Conservation (phyloP, 1,140 invertebrate species). For the Cecropterus lyciades region DNA sequence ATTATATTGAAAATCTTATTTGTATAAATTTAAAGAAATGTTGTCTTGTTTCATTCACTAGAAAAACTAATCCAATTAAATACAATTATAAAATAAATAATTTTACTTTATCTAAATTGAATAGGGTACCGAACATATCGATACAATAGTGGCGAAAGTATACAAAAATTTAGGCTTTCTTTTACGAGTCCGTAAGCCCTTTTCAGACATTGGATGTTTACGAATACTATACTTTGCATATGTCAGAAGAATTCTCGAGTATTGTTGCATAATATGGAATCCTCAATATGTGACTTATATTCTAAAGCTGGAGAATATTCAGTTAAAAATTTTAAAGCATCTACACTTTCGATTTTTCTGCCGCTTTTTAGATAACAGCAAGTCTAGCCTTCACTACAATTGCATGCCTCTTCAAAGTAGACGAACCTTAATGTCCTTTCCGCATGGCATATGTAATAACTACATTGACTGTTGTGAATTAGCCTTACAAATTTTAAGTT, state of each 20-base stretch:
- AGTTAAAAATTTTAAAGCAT: slow-evolving; percentile 10
- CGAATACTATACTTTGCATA: slow-evolving; percentile 2
- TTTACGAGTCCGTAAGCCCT: background rate
- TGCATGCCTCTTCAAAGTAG: too few relatives aligned
- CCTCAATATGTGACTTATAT: slow-evolving; percentile 17
- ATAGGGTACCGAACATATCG: background rate
- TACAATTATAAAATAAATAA: slow-evolving; percentile 16
- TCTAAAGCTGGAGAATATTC: slow-evolving; percentile 9
- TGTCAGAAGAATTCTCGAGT: slow-evolving; percentile 21
- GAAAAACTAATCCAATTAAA: slow-evolving; percentile 7
- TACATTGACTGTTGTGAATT: too few relatives aligned
- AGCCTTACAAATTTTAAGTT: too few relatives aligned
- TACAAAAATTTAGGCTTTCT: background rate
- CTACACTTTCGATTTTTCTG: background rate
- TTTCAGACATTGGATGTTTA: slow-evolving; percentile 1
- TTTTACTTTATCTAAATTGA: background rate
- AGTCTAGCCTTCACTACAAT: too few relatives aligned
- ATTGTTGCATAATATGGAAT: slow-evolving; percentile 18
- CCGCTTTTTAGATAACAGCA: too few relatives aligned
- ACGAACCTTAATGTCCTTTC: too few relatives aligned
- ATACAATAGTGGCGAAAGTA: background rate
- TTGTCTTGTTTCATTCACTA: background rate
- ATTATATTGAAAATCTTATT: slow-evolving; percentile 13
- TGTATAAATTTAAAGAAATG: slow-evolving; percentile 17
- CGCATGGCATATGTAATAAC: too few relatives aligned